Evolutionary conservation across 2,113 vertebrate species (phyloP).

Genomic region (Dipodomys spectabilis): DNA sequence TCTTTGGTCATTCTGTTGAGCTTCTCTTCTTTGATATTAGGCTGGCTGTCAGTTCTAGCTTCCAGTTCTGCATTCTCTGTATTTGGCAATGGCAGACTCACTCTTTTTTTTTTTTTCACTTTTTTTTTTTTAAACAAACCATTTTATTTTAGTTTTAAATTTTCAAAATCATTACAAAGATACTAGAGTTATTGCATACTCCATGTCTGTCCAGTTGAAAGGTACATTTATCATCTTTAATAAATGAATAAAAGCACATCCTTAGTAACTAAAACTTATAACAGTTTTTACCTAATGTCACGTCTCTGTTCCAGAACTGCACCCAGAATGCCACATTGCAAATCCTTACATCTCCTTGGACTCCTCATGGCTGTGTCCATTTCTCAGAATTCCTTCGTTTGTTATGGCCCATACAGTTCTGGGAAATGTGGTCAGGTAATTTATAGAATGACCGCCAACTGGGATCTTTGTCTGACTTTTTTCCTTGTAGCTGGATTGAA

Average conservation of each 20-base stretch:
- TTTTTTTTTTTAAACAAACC: too few relatives aligned
- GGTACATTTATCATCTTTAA: background rate
- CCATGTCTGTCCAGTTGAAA: background rate
- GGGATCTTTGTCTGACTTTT: background rate
- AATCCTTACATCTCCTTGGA: background rate
- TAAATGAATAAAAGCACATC: background rate
- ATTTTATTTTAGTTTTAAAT: constrained; percentile 31
- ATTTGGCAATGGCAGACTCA: background rate
- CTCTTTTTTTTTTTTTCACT: background rate
- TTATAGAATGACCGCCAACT: background rate
- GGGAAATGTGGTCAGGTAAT: background rate
- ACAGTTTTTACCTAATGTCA: background rate
- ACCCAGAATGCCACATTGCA: background rate
- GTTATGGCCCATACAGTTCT: background rate
- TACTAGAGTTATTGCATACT: background rate
- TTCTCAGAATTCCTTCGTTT: background rate
- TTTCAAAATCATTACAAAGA: background rate
- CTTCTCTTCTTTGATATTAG: constrained; percentile 7
- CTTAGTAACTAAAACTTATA: background rate
- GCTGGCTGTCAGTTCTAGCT: constrained; percentile 24
- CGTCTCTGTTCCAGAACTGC: background rate
- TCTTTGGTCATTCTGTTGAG: background rate
- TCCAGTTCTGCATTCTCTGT: background rate
- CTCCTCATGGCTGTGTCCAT: background rate
- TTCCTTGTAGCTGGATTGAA: background rate